phyloP scores from a whole-genome alignment of 2,113 vertebrate genomes.

The Psettodes erumei region DNA sequence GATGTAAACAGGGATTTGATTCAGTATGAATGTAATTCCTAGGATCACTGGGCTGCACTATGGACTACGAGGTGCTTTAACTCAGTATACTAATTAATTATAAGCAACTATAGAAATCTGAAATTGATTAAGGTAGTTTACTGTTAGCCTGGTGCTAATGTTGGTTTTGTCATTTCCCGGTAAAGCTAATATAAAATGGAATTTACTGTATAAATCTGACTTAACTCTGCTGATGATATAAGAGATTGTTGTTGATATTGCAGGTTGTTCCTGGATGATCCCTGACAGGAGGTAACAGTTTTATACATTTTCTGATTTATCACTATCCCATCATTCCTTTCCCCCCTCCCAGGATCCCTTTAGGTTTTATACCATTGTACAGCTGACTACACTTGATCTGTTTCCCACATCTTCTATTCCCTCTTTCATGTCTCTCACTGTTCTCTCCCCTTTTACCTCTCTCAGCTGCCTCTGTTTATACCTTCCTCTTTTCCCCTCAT shows the following conservation, averaged over 20 bases:
- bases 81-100: background rate
- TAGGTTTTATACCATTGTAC: conserved; percentile 18
- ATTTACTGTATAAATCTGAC: background rate
- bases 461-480: background rate
- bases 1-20: background rate
- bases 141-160: background rate
- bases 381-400: conserved; percentile 17
- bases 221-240: background rate
- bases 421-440: background rate
- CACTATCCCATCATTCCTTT: background rate
- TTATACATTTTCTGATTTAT: conserved; percentile 25
- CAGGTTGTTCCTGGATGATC: conserved; percentile 10
- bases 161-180: background rate
- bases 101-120: background rate
- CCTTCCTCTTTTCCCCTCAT: background rate
- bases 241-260: conserved; percentile 1
- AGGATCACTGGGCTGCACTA: no score
- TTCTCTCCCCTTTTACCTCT: conserved; percentile 10
- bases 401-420: conserved; percentile 14
- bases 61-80: background rate
- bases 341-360: conserved; percentile 3
- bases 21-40: no score
- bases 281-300: background rate
- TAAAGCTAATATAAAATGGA: background rate
- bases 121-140: background rate